These are phyloP conservation scores for Caenorhabditis brenneri DNA, from an alignment of 1,140 invertebrate genomes.

Conservation along the genomic window DNA sequence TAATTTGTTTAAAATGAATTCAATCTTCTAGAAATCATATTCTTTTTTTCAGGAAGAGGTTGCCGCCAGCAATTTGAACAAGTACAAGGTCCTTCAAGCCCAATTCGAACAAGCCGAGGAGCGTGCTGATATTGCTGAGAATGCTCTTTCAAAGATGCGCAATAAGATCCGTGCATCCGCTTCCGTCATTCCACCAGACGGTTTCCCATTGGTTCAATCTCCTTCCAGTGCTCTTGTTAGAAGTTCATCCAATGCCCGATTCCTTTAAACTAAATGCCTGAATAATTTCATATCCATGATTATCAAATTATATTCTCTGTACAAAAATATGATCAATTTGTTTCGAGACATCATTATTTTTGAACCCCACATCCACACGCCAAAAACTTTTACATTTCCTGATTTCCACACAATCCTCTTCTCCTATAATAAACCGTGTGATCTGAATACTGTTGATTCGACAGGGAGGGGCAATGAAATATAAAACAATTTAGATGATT, in stretches of 20 bases:
- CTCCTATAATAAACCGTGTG: slow-evolving; percentile 13
- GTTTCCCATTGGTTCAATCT: slow-evolving; percentile 56
- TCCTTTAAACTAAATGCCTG: slow-evolving; percentile 17
- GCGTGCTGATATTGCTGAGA: slow-evolving; percentile 92
- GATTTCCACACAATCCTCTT: background rate
- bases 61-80: slow-evolving; percentile 95
- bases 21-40: background rate
- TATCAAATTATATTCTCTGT: slow-evolving; percentile 28
- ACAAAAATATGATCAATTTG: slow-evolving; percentile 35
- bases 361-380: background rate
- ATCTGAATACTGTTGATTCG: background rate
- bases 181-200: slow-evolving; percentile 63
- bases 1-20: background rate
- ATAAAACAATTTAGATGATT: background rate
- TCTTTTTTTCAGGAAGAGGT: slow-evolving; percentile 82
- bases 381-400: slow-evolving; percentile 22
- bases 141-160: slow-evolving; percentile 94
- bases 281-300: background rate
- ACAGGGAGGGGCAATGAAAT: too few species aligned
- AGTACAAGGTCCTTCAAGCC: slow-evolving; percentile 96
- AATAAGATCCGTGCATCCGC: slow-evolving; percentile 90
- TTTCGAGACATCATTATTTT: slow-evolving; percentile 21
- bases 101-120: slow-evolving; percentile 82
- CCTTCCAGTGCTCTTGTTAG: slow-evolving; percentile 66
- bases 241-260: slow-evolving; percentile 61